phyloP scores from a whole-genome alignment of 2,797 vertebrate species.

The Lithobates pipiens region DNA sequence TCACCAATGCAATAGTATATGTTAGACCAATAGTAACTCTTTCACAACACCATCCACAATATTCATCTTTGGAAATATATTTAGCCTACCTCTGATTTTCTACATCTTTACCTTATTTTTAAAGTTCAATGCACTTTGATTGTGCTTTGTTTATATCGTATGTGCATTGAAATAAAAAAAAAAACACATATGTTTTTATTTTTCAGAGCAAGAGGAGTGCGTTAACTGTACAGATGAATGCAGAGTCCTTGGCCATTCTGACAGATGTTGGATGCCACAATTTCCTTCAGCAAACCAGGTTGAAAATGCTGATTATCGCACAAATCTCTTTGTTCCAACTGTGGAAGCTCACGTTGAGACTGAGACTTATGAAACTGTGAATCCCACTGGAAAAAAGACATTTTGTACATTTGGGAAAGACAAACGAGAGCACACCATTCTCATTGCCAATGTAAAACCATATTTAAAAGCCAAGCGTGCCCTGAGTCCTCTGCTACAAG shows the following conservation, averaged over 20 bases:
- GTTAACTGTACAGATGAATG: conserved; percentile 99
- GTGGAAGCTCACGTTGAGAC: conserved; percentile 94
- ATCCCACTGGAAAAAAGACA: conserved; percentile 97
- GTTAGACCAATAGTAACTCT: no score
- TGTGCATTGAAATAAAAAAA: neutral
- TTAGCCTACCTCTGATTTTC: no score
- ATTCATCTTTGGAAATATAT: no score
- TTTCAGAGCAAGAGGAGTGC: conserved; percentile 96
- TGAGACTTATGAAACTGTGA: conserved; percentile 95
- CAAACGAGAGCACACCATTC: conserved; percentile 97
- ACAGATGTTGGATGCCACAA: conserved; percentile 99
- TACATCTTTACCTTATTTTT: no score
- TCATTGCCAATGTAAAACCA: conserved; percentile 98
- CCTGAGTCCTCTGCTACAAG: conserved; percentile 97
- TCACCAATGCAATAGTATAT: no score
- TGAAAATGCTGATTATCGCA: conserved; percentile 98
- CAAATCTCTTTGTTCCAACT: conserved; percentile 96
- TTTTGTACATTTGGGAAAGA: conserved; percentile 99
- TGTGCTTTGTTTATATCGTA: neutral
- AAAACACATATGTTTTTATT: conserved; percentile 68
- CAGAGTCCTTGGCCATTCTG: conserved; percentile 97
- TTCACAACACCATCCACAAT: no score
- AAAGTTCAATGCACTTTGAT: no score
- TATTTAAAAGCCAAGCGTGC: conserved; percentile 99
- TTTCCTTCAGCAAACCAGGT: conserved; percentile 93